Percentiles rank a stretch among this genome's conserved stretches.
phyloP scores from a whole-genome alignment of 2,888 invertebrate species.

The Anoncus sp. region DNA sequence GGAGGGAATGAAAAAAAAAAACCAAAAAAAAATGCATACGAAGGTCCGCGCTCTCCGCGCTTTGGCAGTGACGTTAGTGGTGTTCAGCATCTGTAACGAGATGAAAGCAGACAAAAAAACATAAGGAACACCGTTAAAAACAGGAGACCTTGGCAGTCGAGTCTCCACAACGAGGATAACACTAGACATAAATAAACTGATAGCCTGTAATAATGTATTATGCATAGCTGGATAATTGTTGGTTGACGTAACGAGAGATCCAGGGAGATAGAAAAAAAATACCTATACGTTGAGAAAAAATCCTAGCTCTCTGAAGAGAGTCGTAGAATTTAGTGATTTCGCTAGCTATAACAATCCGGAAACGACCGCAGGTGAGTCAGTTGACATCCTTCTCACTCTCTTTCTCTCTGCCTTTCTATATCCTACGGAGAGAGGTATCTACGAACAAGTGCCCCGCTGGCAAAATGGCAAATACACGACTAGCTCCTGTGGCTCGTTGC shows the following conservation, averaged over 20 bases:
- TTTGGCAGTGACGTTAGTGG: constrained; percentile 64
- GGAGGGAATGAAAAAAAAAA: constrained; percentile 7
- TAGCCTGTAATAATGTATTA: constrained; percentile 28
- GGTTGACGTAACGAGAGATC: neutral
- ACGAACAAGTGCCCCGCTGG: constrained; percentile 18
- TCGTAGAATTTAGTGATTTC: constrained; percentile 26
- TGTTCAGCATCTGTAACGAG: constrained; percentile 68
- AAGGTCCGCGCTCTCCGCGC: constrained; percentile 63
- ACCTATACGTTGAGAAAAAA: neutral
- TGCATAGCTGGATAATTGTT: constrained; percentile 36
- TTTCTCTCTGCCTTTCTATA: constrained; percentile 7
- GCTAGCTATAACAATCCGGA: constrained; percentile 49
- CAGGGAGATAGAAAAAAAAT: neutral
- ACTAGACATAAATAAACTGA: constrained; percentile 26
- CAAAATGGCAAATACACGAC: neutral
- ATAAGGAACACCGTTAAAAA: constrained; percentile 47
- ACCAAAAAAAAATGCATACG: constrained; percentile 47
- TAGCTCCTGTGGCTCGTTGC: constrained; percentile 8
- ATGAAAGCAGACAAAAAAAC: constrained; percentile 48
- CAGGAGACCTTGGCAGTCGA: constrained; percentile 46
- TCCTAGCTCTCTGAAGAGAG: neutral
- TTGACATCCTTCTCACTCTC: constrained; percentile 35
- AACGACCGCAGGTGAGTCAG: constrained; percentile 44
- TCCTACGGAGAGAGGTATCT: neutral
- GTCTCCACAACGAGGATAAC: constrained; percentile 24